Evolutionary conservation across 2,797 vertebrate species (phyloP).

Genomic region (Ciconia nigra): DNA sequence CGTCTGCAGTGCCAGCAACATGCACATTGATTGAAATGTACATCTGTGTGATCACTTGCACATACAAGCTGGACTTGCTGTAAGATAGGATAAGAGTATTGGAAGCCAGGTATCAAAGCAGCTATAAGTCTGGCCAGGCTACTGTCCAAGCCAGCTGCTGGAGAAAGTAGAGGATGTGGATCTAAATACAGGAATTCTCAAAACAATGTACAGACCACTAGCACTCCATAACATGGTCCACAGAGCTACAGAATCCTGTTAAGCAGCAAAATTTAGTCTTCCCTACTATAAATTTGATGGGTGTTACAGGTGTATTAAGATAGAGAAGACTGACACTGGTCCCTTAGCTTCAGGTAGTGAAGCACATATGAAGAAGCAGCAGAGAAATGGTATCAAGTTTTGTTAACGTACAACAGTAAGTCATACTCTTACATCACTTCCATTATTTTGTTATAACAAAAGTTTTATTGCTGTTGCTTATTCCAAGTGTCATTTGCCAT

Average conservation of each 20-base stretch:
- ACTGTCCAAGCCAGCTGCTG: neutral
- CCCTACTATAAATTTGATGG: neutral
- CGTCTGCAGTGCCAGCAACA: neutral
- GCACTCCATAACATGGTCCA: neutral
- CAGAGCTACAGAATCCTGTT: neutral
- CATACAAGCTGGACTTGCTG: neutral
- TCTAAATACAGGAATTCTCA: neutral
- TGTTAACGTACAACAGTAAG: neutral
- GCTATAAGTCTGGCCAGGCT: neutral
- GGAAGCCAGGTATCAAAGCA: neutral
- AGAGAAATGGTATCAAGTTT: neutral
- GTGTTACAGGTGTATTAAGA: neutral
- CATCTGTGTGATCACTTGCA: neutral
- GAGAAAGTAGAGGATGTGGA: neutral
- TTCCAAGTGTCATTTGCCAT: neutral
- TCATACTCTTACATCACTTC: neutral
- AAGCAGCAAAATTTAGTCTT: neutral
- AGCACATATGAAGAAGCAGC: neutral
- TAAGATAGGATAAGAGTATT: neutral
- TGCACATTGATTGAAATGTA: neutral
- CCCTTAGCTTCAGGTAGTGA: neutral
- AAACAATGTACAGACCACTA: neutral
- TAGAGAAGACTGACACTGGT: neutral
- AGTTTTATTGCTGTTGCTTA: conserved; percentile 58
- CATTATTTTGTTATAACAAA: neutral